phyloP scores from a whole-genome alignment of 1,140 invertebrate genomes.

The Anastrepha ludens region DNA sequence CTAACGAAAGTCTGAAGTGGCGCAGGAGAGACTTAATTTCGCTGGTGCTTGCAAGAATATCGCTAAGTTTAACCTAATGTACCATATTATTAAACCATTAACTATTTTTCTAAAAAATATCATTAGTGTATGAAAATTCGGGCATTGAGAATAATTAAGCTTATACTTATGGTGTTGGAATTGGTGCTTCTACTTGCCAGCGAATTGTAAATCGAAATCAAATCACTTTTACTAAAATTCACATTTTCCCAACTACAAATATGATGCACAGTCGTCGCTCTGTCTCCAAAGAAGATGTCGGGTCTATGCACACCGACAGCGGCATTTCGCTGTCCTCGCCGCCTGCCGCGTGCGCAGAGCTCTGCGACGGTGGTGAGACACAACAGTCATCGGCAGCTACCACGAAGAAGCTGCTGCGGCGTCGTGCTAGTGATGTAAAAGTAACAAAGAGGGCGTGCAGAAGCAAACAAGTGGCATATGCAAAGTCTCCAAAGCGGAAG shows the following conservation, averaged over 20 bases:
- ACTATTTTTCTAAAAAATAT: background rate
- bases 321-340: constrained; percentile 71
- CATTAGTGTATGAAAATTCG: background rate
- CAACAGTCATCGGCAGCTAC: background rate
- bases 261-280: constrained; percentile 72
- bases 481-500: background rate
- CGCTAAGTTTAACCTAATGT: background rate
- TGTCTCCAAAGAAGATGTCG: constrained; percentile 70
- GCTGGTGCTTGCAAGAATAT: background rate
- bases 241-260: constrained; percentile 45
- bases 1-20: background rate
- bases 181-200: background rate
- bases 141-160: background rate
- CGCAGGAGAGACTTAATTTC: background rate
- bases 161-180: background rate
- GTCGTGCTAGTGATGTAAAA: background rate
- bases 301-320: constrained; percentile 66
- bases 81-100: background rate
- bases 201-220: background rate
- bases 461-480: background rate
- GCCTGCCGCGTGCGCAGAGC: constrained; percentile 59
- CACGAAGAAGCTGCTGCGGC: background rate
- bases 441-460: background rate
- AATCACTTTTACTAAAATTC: constrained; percentile 9
- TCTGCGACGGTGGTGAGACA: constrained; percentile 38